phyloP scores from a whole-genome alignment of 2,797 vertebrate genomes.

The Chaunax sp. region DNA sequence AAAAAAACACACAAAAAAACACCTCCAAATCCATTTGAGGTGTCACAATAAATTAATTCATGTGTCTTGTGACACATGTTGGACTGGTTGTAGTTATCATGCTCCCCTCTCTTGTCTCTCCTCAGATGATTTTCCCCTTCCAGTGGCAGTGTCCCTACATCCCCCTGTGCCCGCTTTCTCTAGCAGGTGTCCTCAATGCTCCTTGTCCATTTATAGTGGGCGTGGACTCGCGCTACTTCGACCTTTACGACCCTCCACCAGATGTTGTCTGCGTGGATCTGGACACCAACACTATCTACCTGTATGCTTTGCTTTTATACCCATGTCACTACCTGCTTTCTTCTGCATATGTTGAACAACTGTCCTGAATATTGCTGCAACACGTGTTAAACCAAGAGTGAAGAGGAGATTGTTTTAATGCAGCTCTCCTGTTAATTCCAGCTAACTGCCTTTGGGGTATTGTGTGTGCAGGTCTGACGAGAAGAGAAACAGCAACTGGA shows the following conservation, averaged over 20 bases:
- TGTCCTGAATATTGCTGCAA: too few relatives aligned
- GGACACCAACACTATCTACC: conserved; percentile 97
- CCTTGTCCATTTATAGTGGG: conserved; percentile 97
- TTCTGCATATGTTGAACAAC: too few relatives aligned
- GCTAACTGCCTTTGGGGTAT: conserved; percentile 21
- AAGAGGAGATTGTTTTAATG: not conserved
- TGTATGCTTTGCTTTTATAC: conserved; percentile 88
- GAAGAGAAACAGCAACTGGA: conserved; percentile 94
- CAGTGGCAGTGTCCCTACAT: conserved; percentile 99
- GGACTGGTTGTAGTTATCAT: not conserved
- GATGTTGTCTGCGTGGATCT: conserved; percentile 98
- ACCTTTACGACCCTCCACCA: conserved; percentile 96
- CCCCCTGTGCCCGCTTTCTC: conserved; percentile 95
- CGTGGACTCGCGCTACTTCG: conserved; percentile 99
- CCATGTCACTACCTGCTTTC: not conserved
- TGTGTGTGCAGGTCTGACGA: conserved; percentile 90
- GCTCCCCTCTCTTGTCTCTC: conserved; percentile 37
- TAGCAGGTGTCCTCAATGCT: conserved; percentile 94
- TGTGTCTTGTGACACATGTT: too few relatives aligned
- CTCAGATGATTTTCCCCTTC: conserved; percentile 98
- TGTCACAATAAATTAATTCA: not conserved
- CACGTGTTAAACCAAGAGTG: too few relatives aligned
- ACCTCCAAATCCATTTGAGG: not conserved
- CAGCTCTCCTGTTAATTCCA: conserved; percentile 10
- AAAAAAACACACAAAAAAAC: too few relatives aligned